Conservation (phyloP, 2,797 vertebrate genomes). For the Danionella dracula region DNA sequence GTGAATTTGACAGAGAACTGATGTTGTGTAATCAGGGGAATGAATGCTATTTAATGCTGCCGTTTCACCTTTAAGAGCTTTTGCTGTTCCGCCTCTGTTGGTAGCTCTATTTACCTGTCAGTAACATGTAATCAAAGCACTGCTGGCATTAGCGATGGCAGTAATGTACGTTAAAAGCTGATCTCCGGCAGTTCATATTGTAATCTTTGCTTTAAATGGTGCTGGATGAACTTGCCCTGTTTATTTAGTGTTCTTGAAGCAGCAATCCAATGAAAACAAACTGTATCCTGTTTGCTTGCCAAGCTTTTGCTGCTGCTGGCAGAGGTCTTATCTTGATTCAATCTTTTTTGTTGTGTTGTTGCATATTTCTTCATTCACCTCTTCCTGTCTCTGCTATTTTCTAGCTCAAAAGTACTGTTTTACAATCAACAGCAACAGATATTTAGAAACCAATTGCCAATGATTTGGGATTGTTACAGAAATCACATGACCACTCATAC, state of each 20-base stretch:
- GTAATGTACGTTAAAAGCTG: constrained; percentile 28
- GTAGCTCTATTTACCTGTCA: constrained; percentile 20
- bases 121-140: constrained; percentile 24
- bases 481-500: too few species aligned
- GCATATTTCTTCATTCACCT: not conserved
- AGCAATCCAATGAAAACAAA: constrained; percentile 22
- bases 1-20: constrained; percentile 35
- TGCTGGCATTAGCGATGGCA: constrained; percentile 7
- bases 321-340: constrained; percentile 26
- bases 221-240: constrained; percentile 12
- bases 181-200: not conserved
- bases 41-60: constrained; percentile 5
- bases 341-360: not conserved
- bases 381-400: not conserved
- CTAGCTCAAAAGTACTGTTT: constrained; percentile 6
- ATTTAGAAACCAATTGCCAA: too few species aligned
- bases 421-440: too few species aligned
- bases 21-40: constrained; percentile 1
- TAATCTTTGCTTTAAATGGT: constrained; percentile 3
- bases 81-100: not conserved
- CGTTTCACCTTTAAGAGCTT: constrained; percentile 16
- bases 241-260: constrained; percentile 15
- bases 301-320: constrained; percentile 7
- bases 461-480: too few species aligned
- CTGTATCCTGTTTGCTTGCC: not conserved